A percentile compares a stretch with the other conserved stretches of the same genome.
Conservation (phyloP, 2,888 invertebrate genomes). For the Sthenelais limicola region DNA sequence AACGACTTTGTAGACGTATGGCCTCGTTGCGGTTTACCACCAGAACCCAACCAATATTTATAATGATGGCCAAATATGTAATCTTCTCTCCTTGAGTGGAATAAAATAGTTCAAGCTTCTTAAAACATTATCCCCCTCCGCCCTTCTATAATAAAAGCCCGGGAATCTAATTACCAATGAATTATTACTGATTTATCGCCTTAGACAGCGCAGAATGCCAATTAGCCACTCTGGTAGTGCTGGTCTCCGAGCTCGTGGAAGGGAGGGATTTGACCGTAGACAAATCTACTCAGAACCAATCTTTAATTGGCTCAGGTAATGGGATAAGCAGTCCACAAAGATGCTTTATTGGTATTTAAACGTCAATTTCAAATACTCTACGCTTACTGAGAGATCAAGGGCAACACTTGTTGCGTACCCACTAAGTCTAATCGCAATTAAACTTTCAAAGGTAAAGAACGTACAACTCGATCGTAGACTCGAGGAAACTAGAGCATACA, state of each 20-base stretch:
- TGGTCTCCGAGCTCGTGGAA: neutral
- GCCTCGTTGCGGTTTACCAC: too few species aligned
- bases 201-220: neutral
- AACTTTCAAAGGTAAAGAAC: too few species aligned
- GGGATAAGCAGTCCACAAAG: constrained; percentile 4
- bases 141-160: too few species aligned
- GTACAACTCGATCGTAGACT: too few species aligned
- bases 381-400: neutral
- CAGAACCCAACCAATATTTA: too few species aligned
- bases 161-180: constrained; percentile 9
- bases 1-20: too few species aligned
- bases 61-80: too few species aligned
- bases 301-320: constrained; percentile 10
- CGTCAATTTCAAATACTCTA: constrained; percentile 17
- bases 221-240: neutral
- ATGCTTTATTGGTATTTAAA: constrained; percentile 33
- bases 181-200: constrained; percentile 29
- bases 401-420: neutral
- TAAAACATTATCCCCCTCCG: too few species aligned
- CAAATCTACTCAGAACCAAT: constrained; percentile 15
- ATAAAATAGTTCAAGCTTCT: too few species aligned
- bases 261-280: too few species aligned
- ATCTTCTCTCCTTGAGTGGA: too few species aligned
- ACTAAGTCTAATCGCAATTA: too few species aligned
- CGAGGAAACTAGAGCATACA: neutral